phyloP scores from a whole-genome alignment of 2,797 vertebrate species.

The Enteromius mattozi region DNA sequence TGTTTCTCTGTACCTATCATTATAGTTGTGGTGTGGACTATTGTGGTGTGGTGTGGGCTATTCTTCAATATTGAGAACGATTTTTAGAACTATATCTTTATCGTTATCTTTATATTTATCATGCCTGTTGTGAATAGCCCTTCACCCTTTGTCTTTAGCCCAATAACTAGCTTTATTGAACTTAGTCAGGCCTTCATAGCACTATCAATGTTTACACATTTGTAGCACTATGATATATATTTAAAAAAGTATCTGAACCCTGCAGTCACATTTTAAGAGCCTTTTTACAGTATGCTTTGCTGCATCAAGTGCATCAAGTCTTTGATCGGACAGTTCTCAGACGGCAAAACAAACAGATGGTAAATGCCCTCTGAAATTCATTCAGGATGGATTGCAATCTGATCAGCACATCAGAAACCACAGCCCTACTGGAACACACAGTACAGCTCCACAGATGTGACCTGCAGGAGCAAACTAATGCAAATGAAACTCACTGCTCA shows the following conservation, averaged over 20 bases:
- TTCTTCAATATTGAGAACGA: neutral
- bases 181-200: neutral
- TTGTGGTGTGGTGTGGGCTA: neutral
- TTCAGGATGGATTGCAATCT: neutral
- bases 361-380: neutral
- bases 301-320: neutral
- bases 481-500: neutral
- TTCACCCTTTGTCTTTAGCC: neutral
- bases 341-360: neutral
- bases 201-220: conserved; percentile 42
- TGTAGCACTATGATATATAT: neutral
- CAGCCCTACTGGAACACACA: too few species aligned
- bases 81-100: neutral
- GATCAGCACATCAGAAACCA: neutral
- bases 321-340: neutral
- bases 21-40: too few species aligned
- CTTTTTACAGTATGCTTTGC: too few species aligned
- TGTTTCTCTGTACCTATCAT: neutral
- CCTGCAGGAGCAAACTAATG: neutral
- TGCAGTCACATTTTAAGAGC: too few species aligned
- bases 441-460: neutral
- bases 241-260: neutral
- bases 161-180: neutral
- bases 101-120: neutral
- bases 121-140: neutral